These are phyloP conservation scores for Cataglyphis cursor DNA, from an alignment of 2,888 invertebrate species.

Conservation along the genomic window DNA sequence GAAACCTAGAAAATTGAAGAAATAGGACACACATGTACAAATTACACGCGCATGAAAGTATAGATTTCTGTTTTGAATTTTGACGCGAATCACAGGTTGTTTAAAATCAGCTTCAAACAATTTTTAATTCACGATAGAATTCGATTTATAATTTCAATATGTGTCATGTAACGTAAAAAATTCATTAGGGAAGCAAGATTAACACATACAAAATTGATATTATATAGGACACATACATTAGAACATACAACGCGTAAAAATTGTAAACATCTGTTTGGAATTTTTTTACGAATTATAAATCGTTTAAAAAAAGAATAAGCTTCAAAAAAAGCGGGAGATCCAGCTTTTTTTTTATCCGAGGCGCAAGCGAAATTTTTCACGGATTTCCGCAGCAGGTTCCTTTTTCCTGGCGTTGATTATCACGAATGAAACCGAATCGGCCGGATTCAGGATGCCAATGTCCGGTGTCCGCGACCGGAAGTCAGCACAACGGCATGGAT, in stretches of 20 bases:
- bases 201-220: background rate
- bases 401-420: conserved; percentile 55
- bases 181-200: background rate
- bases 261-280: background rate
- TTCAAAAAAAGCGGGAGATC: background rate
- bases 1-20: background rate
- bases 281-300: background rate
- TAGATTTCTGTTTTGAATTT: background rate
- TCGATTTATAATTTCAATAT: background rate
- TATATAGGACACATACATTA: background rate
- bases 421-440: conserved; percentile 63
- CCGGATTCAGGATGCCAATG: conserved; percentile 78
- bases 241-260: background rate
- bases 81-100: background rate
- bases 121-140: background rate
- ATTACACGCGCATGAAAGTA: background rate
- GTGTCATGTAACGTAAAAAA: background rate
- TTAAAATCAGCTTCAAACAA: background rate
- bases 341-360: background rate
- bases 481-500: conserved; percentile 64
- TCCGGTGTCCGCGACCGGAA: conserved; percentile 80
- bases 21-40: background rate
- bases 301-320: background rate
- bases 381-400: conserved; percentile 40
- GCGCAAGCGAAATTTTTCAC: background rate